phyloP scores from a whole-genome alignment of 2,888 invertebrate species.

The Nebria brevicollis region DNA sequence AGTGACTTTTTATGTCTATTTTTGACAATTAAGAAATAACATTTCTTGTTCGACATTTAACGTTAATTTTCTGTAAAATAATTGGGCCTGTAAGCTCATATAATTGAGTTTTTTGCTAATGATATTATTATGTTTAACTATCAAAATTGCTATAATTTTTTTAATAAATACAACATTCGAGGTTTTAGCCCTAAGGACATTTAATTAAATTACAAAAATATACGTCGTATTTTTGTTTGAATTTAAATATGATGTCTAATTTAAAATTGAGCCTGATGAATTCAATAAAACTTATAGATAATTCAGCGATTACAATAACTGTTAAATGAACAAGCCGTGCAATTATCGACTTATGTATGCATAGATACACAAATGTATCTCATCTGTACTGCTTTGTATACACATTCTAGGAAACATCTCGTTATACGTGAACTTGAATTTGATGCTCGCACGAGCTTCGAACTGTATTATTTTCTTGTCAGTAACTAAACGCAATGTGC shows the following conservation, averaged over 20 bases:
- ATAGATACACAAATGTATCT: too few relatives aligned
- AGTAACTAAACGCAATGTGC: background rate
- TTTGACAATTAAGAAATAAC: background rate
- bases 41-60: background rate
- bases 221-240: background rate
- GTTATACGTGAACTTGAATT: constrained; percentile 10
- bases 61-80: background rate
- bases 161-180: background rate
- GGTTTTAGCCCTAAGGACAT: background rate
- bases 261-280: too few relatives aligned
- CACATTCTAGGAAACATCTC: background rate
- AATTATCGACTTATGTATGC: too few relatives aligned
- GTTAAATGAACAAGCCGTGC: too few relatives aligned
- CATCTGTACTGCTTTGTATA: too few relatives aligned
- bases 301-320: too few relatives aligned
- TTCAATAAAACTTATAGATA: too few relatives aligned
- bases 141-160: background rate
- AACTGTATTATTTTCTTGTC: constrained; percentile 20
- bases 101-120: background rate
- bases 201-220: background rate
- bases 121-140: background rate
- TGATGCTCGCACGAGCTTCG: background rate
- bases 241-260: background rate
- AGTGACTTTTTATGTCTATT: background rate
- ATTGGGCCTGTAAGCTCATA: background rate